phyloP scores from a whole-genome alignment of 2,888 invertebrate genomes.

The Ichneumoninae sp. region DNA sequence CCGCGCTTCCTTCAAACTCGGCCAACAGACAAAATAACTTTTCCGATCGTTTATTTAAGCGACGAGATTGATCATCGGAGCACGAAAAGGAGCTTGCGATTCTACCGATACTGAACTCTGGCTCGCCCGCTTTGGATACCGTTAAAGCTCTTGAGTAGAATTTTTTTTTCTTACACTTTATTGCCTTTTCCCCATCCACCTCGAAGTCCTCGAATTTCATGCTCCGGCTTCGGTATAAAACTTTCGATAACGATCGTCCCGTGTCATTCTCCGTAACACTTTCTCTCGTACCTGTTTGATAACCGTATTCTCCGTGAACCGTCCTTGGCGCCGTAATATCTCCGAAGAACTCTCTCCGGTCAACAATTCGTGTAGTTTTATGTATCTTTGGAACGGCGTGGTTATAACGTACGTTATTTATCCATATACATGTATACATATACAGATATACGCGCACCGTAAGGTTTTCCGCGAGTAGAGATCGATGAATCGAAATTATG shows the following conservation, averaged over 20 bases:
- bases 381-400: background rate
- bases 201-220: background rate
- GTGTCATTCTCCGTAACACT: background rate
- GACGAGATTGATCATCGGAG: slow-evolving; percentile 23
- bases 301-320: background rate
- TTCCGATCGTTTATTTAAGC: slow-evolving; percentile 33
- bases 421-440: background rate
- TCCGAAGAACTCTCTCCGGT: background rate
- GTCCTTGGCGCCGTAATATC: background rate
- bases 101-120: background rate
- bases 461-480: background rate
- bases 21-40: slow-evolving; percentile 43
- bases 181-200: background rate
- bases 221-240: background rate
- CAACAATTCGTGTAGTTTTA: background rate
- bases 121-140: background rate
- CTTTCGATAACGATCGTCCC: slow-evolving; percentile 3
- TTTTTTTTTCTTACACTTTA: background rate
- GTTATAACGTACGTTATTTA: slow-evolving; percentile 1
- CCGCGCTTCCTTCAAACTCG: background rate
- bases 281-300: background rate
- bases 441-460: background rate
- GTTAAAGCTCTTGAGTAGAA: background rate
- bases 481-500: background rate
- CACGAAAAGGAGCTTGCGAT: background rate